phyloP scores from a whole-genome alignment of 2,113 vertebrate genomes.

The Marcusenius ussheri region DNA sequence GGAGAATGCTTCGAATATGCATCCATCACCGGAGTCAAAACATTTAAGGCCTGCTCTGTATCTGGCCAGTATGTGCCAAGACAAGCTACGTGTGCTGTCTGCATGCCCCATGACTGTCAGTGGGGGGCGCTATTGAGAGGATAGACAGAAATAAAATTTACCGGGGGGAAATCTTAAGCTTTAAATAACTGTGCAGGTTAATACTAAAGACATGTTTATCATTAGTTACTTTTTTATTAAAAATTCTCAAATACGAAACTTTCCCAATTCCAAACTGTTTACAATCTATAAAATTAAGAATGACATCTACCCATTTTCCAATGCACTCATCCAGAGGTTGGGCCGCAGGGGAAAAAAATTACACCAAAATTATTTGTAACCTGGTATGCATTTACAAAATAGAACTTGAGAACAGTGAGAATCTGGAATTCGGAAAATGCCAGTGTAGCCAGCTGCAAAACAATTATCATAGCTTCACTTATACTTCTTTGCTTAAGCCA shows the following conservation, averaged over 20 bases:
- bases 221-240: neutral
- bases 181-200: neutral
- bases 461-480: neutral
- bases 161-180: neutral
- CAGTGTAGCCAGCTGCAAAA: neutral
- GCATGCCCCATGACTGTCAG: neutral
- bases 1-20: neutral
- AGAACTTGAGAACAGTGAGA: neutral
- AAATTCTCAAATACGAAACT: neutral
- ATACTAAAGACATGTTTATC: neutral
- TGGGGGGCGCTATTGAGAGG: neutral
- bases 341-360: neutral
- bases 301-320: neutral
- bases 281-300: neutral
- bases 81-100: neutral
- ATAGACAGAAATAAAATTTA: neutral
- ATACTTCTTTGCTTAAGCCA: neutral
- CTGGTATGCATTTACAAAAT: neutral
- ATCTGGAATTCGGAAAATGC: neutral
- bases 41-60: neutral
- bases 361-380: neutral
- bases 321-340: neutral
- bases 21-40: slow-evolving; percentile 13
- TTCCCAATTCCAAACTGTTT: neutral
- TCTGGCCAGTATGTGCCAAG: neutral